These are phyloP conservation scores for Orthonevra nobilis DNA, from an alignment of 2,888 invertebrate genomes.

Conservation along the genomic window DNA sequence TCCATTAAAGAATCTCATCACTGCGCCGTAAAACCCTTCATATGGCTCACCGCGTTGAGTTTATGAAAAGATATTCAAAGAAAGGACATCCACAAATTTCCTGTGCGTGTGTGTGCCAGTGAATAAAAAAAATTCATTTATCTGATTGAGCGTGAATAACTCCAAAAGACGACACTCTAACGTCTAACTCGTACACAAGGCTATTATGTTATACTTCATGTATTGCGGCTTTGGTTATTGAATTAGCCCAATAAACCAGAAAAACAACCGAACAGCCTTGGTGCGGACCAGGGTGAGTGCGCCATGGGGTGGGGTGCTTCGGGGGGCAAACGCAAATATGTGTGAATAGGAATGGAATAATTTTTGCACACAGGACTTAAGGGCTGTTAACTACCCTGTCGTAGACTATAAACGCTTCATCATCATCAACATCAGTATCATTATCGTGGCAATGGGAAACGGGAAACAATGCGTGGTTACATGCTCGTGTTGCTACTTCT, in stretches of 20 bases:
- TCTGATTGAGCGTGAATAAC: slow-evolving; percentile 80
- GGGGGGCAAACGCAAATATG: slow-evolving; percentile 71
- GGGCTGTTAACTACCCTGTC: slow-evolving; percentile 70
- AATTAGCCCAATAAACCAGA: slow-evolving; percentile 81
- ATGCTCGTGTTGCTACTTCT: slow-evolving; percentile 23
- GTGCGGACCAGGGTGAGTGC: slow-evolving; percentile 36
- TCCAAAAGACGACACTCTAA: slow-evolving; percentile 67
- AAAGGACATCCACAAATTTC: slow-evolving; percentile 61
- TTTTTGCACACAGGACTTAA: slow-evolving; percentile 67
- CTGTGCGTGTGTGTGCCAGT: slow-evolving; percentile 32
- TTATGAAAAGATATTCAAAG: slow-evolving; percentile 47
- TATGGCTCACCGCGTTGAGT: slow-evolving; percentile 4
- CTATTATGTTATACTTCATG: slow-evolving; percentile 62
- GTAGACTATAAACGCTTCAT: slow-evolving; percentile 66
- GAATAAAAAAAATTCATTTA: slow-evolving; percentile 72
- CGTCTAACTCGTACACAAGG: slow-evolving; percentile 53
- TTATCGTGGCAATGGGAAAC: slow-evolving; percentile 55
- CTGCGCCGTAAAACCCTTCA: slow-evolving; percentile 65
- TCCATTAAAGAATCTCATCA: slow-evolving; percentile 78
- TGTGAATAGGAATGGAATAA: slow-evolving; percentile 71
- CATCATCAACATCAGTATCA: slow-evolving; percentile 67
- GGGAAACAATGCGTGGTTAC: slow-evolving; percentile 39
- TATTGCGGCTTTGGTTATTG: slow-evolving; percentile 78
- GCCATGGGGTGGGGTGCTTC: slow-evolving; percentile 51
- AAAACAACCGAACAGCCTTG: slow-evolving; percentile 77